These are phyloP conservation scores for Tricholaema leucomelas DNA, from an alignment of 2,113 vertebrate genomes.

Conservation along the genomic window DNA sequence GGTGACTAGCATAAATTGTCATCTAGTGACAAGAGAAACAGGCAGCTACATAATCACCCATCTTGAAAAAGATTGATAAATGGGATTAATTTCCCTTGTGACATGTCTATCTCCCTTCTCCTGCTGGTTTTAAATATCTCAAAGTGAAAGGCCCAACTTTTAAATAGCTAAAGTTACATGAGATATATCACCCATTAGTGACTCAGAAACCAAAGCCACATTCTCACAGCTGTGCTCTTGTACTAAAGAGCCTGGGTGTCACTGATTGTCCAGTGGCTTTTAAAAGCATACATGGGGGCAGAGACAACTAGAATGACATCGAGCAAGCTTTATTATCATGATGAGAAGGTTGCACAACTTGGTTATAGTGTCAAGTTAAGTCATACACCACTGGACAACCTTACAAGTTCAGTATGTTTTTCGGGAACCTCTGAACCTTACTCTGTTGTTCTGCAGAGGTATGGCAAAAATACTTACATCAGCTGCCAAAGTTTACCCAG, in stretches of 20 bases:
- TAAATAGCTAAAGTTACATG: background rate
- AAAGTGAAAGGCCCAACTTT: background rate
- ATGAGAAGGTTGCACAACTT: background rate
- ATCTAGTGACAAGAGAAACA: background rate
- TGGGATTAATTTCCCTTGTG: background rate
- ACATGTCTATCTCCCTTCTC: background rate
- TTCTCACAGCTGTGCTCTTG: background rate
- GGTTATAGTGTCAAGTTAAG: background rate
- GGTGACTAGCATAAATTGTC: background rate
- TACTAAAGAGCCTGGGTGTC: background rate
- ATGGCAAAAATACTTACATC: background rate
- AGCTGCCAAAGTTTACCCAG: no score
- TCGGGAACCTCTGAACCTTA: background rate
- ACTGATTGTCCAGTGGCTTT: background rate
- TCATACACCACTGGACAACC: accelerated
- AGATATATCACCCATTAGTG: background rate
- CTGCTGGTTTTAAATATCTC: background rate
- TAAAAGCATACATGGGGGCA: background rate
- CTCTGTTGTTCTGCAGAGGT: background rate
- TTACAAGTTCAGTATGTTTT: background rate
- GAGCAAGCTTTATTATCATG: background rate
- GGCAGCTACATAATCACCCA: background rate
- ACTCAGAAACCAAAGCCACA: background rate
- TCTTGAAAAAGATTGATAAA: background rate
- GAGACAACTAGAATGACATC: background rate